Base-by-base conservation (phyloP, 92 coral and sea anemone genomes). In the Pocillopora meandrina region DNA sequence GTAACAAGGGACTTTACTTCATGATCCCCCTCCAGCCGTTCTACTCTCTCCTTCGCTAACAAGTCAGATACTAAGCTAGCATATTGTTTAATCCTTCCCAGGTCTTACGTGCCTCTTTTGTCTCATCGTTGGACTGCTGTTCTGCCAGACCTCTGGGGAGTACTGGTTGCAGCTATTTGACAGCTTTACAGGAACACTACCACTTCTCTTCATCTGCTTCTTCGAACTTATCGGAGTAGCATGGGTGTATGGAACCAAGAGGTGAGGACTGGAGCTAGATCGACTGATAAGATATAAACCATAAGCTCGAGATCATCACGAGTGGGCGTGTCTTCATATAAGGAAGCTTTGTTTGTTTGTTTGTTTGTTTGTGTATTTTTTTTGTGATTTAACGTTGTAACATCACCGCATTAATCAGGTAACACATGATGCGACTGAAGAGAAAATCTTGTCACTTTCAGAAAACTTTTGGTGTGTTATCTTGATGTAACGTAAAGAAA, bases 121-220 rank as follows among this genome's bases (percentile, higher is more conserved):
- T 20, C 88, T 74, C 84, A 71, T 89, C 13, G 87, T 92, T 75
- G 98, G 98, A 8, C 76, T 94, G 65, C 59, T 94, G 71, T 92
- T 94, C 88, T 92, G 95, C 71, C 98, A 92, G 89, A 64, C 86
- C 47, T 92, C 98, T 15, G 98, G 98, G 74, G 98, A 94, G 83
- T 94, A 92, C 85, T 94, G 98, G 98, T 76, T 94, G 10, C 98
- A 94, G 84, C 80, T 90, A 91, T 94, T 94, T 34, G 95, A 94
- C 75, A 79, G 90, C 5, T 94, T 82, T 77, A 85, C 95, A n/a
- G 94, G 87, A 78, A 90, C 90, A 34, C 87, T 94, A 65, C 94
- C 94, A 6, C 90, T 95, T 52, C 64, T 95, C 49, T 57, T 87
- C 12, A 87, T 93, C 15, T 93, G 93, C 31, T 86, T 93, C 70